phyloP scores from a whole-genome alignment of 2,113 vertebrate genomes.

The Erinaceus europaeus region DNA sequence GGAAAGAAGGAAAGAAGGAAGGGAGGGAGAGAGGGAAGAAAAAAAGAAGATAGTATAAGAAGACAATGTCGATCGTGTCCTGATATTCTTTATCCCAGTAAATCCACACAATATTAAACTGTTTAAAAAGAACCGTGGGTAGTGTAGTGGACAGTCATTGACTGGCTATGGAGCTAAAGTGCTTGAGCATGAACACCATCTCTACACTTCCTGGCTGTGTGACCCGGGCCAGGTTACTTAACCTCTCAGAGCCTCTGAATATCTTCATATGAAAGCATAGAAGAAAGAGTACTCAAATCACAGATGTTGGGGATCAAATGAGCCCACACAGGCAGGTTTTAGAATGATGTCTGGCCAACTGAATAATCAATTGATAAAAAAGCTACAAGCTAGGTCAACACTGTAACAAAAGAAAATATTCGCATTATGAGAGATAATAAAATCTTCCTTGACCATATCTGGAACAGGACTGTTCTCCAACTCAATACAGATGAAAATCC shows the following conservation, averaged over 20 bases:
- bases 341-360: background rate
- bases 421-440: background rate
- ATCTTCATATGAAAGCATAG: background rate
- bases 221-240: background rate
- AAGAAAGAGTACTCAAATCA: background rate
- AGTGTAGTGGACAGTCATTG: background rate
- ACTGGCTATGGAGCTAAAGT: background rate
- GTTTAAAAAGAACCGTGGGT: background rate
- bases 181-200: background rate
- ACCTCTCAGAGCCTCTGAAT: background rate
- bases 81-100: background rate
- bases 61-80: background rate
- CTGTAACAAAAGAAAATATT: slow-evolving; percentile 4
- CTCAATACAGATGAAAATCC: background rate
- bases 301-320: background rate
- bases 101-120: background rate
- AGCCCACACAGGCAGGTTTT: background rate
- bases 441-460: background rate
- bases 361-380: background rate
- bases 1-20: too few species aligned
- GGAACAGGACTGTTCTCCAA: background rate
- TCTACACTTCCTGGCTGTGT: background rate
- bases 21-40: too few species aligned
- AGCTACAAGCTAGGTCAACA: background rate
- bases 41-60: too few species aligned